Percentiles rank a stretch among this genome's conserved stretches.
Conservation (phyloP, 2,113 vertebrate genomes). For the Okapia johnstoni region DNA sequence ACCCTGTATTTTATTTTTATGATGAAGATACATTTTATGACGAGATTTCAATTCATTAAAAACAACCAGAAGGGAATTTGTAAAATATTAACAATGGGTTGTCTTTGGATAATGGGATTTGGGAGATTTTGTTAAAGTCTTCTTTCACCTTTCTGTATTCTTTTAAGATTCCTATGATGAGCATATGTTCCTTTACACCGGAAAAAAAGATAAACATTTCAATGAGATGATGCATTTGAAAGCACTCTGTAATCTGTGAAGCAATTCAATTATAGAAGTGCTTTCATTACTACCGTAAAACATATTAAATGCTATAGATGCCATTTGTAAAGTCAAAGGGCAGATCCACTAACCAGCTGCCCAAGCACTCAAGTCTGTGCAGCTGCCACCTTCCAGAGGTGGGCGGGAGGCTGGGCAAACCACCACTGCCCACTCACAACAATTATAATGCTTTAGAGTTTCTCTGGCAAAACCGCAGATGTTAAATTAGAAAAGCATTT, state of each 20-base stretch:
- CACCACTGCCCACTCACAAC: background rate
- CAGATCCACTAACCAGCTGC: background rate
- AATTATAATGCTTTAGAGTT: background rate
- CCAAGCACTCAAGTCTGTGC: background rate
- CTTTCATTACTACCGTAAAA: background rate
- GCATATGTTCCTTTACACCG: background rate
- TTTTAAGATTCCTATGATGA: background rate
- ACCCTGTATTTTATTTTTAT: background rate
- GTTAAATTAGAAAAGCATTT: background rate
- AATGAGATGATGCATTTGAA: conserved; percentile 19
- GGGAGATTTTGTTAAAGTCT: background rate
- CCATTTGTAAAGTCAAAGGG: background rate
- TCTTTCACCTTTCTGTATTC: background rate
- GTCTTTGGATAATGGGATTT: background rate
- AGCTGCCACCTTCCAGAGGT: background rate
- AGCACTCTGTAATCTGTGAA: background rate
- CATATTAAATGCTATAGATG: background rate
- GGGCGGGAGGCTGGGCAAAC: background rate
- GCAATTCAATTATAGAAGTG: background rate
- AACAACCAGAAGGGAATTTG: conserved; percentile 5
- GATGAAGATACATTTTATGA: background rate
- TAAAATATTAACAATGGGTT: background rate
- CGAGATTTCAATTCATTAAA: background rate
- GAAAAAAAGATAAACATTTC: background rate
- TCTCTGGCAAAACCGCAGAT: background rate